Base-by-base conservation (phyloP, 2,797 vertebrate species). In the Lindbergichthys nudifrons region DNA sequence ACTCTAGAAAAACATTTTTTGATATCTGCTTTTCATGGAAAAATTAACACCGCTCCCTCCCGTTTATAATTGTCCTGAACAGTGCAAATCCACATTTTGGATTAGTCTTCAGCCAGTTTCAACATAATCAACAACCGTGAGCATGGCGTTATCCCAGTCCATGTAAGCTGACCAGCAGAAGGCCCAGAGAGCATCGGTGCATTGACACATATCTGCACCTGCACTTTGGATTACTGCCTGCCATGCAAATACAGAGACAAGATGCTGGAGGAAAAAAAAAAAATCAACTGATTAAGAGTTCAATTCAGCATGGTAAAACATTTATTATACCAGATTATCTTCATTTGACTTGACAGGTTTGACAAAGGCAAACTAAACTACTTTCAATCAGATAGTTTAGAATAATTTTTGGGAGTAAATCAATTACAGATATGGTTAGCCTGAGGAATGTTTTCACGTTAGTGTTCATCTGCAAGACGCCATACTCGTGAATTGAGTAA, bases 221-320 rank as follows among this genome's bases (percentile, higher is more conserved):
- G 19, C 10, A 76, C 77, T 80, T 70, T 70, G 62, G 73, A 86
- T 81, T 21, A 50, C 79, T 63, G 77, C 64, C 76, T 70, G 82
- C 75, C 89, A 88, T 92, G 89, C 85, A 92, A 89, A 89, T 85
- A 73, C 77, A 84, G 60, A 78, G 81, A 83, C 79, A 50, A 83
- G 67, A 65, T 78, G 80, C 81, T 69, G 70, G 30, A 80, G 64
- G 74, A 70, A 36, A 8, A 36, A 32, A 7, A 9, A 48, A 71
- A 19, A 41, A 18, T 45, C 36, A 73, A 70, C 63, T 66, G 73
- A 85, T 52, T 6, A 43, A 26, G 26, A 26, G 4, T 26, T 26
- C 30, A 81, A 68, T 66, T 74, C 63, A 81, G 53, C 64, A 73
- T 54, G 26, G 48, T 41, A 19, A 68, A 73, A 82, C 77, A 81